Evolutionary conservation across 2,797 vertebrate species (phyloP), one percentile per base, ranked within the genome.

Genomic region (Luscinia luscinia): DNA sequence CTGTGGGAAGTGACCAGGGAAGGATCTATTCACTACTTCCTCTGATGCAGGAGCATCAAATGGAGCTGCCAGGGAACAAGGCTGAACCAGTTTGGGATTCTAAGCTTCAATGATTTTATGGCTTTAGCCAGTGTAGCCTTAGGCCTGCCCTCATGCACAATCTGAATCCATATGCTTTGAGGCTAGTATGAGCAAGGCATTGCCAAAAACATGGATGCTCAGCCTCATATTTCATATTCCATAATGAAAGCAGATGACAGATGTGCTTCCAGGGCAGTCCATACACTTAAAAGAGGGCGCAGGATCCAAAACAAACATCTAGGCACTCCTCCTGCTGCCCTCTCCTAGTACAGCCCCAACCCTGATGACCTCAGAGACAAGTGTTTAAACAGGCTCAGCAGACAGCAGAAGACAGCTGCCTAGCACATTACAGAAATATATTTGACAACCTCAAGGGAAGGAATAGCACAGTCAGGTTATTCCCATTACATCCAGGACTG

Each of bases 31-130:
- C 10, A 8, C 63, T 69, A 55, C 78, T 76, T 40, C 78, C 78
- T 0, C 0, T n/a, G 74, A 57, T 0, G 5, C 59, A 62, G 26
- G 52, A 84, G 48, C 14, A 45, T 7, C 10, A 27, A 32, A 24
- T 38, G 69, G 55, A 69, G 67, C 41, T 45, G 8, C 12, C 57
- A 49, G 58, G 66, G 38, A 84, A 76, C 18, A 40, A 32, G 48
- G 11, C 4, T 91, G 82, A 68, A 61, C 28, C n/a, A 58, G 16
- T 24, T 16, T 38, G 32, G 19, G 38, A 87, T 58, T 58, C n/a
- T 58, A 72, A 72, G 36, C 38, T 51, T 64, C 19, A 6, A 38
- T 43, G 58, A 64, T 20, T 72, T 38, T 9, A 6, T 0, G 15
- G 46, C 54, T 49, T 38, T 61, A 66, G 64, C 23, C 17, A 67